phyloP scores from a whole-genome alignment of 2,113 vertebrate species.

The Alethe diademata region DNA sequence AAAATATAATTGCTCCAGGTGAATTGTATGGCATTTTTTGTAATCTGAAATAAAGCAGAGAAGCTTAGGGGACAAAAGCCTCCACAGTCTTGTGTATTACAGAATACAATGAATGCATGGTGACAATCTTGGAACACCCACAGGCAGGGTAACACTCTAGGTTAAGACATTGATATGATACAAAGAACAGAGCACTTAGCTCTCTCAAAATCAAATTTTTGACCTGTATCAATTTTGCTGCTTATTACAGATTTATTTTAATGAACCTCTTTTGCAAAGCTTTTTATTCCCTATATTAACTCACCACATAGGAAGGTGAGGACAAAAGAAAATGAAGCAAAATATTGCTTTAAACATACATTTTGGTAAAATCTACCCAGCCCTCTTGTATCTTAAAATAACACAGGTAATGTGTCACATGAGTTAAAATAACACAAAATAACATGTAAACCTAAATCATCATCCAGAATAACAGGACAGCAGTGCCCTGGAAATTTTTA shows the following conservation, averaged over 20 bases:
- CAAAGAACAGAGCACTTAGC: background rate
- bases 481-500: background rate
- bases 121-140: background rate
- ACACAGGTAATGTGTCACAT: background rate
- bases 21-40: background rate
- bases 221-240: background rate
- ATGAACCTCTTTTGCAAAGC: background rate
- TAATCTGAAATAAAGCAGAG: background rate
- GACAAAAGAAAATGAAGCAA: background rate
- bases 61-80: background rate
- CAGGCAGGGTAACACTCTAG: background rate
- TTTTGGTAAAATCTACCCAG: background rate
- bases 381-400: background rate
- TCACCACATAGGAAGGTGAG: background rate
- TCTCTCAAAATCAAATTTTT: background rate
- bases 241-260: background rate
- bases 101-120: accelerated
- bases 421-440: background rate
- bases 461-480: background rate
- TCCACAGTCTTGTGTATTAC: background rate
- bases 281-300: background rate
- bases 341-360: background rate
- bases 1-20: background rate
- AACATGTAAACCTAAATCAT: accelerated
- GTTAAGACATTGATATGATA: background rate